Percentiles rank a stretch among this genome's conserved stretches.
phyloP scores from a whole-genome alignment of 2,113 vertebrate species.

The Mus spicilegus region DNA sequence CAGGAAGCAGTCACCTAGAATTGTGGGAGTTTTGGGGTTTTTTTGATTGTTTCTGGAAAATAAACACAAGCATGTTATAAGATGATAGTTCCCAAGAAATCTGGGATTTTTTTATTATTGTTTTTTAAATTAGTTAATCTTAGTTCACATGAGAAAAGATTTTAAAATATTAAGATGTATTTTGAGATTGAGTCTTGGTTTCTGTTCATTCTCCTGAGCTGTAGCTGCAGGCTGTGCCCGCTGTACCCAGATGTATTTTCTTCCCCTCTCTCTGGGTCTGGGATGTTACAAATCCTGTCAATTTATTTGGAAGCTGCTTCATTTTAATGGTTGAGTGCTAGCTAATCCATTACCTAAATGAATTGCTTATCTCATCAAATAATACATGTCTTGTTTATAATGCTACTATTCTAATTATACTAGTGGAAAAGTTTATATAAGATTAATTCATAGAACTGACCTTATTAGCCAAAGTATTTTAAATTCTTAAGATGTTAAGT shows the following conservation, averaged over 20 bases:
- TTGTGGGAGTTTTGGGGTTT: not conserved
- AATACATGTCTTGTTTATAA: not conserved
- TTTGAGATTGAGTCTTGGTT: not conserved
- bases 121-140: not conserved
- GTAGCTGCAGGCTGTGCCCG: not conserved
- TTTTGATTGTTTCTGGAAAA: not conserved
- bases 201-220: not conserved
- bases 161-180: not conserved
- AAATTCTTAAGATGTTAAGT: constrained; percentile 17
- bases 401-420: constrained; percentile 28
- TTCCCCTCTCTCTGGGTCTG: not conserved
- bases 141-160: not conserved
- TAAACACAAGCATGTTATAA: not conserved
- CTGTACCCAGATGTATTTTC: not conserved
- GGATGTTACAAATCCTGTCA: not conserved
- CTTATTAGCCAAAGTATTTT: constrained; percentile 12
- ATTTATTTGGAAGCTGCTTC: not conserved
- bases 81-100: not conserved
- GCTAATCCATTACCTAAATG: not conserved
- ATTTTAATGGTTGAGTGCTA: not conserved
- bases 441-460: not conserved
- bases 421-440: not conserved
- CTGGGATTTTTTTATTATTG: not conserved
- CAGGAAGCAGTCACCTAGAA: not conserved
- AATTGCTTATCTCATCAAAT: constrained; percentile 10